Evolutionary conservation across 1,140 invertebrate species (phyloP).

Genomic region (Hydropsyche tenuis): DNA sequence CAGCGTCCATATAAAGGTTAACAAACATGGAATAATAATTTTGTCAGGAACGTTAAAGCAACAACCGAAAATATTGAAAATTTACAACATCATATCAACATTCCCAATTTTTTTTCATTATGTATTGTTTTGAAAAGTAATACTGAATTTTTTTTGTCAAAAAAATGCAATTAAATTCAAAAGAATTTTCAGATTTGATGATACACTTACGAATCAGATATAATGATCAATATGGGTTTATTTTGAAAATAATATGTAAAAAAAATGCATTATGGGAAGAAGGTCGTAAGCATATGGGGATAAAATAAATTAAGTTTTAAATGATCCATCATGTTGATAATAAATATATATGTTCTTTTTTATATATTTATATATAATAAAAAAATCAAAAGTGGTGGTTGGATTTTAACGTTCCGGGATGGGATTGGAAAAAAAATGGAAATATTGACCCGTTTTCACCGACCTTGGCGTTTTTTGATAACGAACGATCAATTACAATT

Average conservation of each 20-base stretch:
- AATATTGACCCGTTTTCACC: slow-evolving; percentile 29
- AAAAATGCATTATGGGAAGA: not conserved
- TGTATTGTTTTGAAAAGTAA: too few relatives aligned
- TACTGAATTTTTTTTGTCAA: too few relatives aligned
- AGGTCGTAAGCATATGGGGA: not conserved
- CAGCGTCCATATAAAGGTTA: slow-evolving; percentile 36
- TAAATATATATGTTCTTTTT: slow-evolving; percentile 13
- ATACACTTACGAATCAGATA: too few relatives aligned
- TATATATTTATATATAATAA: slow-evolving; percentile 11
- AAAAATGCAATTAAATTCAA: too few relatives aligned
- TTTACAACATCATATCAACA: slow-evolving; percentile 20
- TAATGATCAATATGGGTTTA: too few relatives aligned
- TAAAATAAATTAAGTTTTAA: not conserved
- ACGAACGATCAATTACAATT: too few relatives aligned
- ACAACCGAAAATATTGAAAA: slow-evolving; percentile 39
- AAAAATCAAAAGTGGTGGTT: slow-evolving; percentile 34
- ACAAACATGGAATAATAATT: slow-evolving; percentile 33
- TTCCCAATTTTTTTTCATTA: not conserved
- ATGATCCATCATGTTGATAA: not conserved
- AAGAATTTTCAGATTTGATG: too few relatives aligned
- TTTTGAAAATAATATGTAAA: not conserved
- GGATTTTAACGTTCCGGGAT: slow-evolving; percentile 49
- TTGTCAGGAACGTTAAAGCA: slow-evolving; percentile 48
- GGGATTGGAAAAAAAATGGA: slow-evolving; percentile 40
- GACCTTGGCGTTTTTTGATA: slow-evolving; percentile 37